Conservation (phyloP, 2,797 vertebrate species). For the Spondyliosoma cantharus region DNA sequence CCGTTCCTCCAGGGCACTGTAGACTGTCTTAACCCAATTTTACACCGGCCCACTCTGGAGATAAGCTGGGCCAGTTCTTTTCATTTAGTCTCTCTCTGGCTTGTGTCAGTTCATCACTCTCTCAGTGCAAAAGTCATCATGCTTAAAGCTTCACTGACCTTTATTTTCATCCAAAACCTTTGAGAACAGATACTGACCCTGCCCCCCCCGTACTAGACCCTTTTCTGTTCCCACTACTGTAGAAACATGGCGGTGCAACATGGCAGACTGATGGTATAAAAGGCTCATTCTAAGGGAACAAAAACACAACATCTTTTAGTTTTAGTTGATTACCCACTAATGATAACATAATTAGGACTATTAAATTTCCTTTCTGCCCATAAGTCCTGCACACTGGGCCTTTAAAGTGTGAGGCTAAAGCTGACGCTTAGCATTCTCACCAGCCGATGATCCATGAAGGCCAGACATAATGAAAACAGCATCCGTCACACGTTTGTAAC, state of each 20-base stretch:
- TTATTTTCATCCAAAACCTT: slow-evolving; percentile 3
- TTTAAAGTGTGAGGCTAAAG: not conserved
- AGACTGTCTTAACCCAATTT: slow-evolving; percentile 44
- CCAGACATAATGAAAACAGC: too few relatives aligned
- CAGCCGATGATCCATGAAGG: not conserved
- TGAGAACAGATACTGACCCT: not conserved
- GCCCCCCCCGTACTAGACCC: not conserved
- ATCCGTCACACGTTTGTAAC: too few relatives aligned
- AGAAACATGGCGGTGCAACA: too few relatives aligned
- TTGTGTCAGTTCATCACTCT: slow-evolving; percentile 17
- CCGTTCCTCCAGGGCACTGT: slow-evolving; percentile 30
- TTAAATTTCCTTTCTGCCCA: too few relatives aligned
- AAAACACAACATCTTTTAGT: too few relatives aligned
- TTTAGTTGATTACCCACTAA: too few relatives aligned
- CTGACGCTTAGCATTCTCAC: not conserved
- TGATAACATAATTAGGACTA: too few relatives aligned
- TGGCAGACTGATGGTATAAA: too few relatives aligned
- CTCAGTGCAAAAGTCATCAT: slow-evolving; percentile 15
- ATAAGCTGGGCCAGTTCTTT: slow-evolving; percentile 20
- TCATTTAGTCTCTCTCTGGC: slow-evolving; percentile 10
- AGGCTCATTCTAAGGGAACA: too few relatives aligned
- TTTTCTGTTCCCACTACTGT: not conserved
- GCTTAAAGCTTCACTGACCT: slow-evolving; percentile 4
- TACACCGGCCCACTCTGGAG: slow-evolving; percentile 42
- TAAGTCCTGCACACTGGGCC: too few relatives aligned